Percentiles rank a stretch among this genome's conserved stretches.
These are phyloP conservation scores for Cheilosia vernalis DNA, from an alignment of 2,888 invertebrate genomes.

Conservation along the genomic window DNA sequence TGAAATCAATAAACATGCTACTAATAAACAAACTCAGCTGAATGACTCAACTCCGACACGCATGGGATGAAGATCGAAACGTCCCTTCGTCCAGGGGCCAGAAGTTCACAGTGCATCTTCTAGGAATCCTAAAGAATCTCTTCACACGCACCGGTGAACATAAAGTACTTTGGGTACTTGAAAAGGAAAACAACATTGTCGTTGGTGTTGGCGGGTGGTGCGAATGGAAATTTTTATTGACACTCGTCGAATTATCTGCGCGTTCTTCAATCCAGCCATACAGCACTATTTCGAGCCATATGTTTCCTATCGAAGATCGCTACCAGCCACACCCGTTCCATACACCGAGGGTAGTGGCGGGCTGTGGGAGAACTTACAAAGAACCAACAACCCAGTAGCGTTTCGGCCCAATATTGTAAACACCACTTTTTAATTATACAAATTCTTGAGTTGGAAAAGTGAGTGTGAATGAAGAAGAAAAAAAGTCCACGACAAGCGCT, in stretches of 20 bases:
- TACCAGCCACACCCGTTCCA: conserved; percentile 44
- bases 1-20: conserved; percentile 49
- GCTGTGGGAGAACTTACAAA: neutral
- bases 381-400: neutral
- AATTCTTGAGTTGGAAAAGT: conserved; percentile 27
- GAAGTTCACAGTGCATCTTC: conserved; percentile 48
- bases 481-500: conserved; percentile 18
- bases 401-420: conserved; percentile 41
- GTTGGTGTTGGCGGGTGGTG: neutral
- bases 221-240: conserved; percentile 57
- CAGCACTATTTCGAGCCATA: conserved; percentile 47
- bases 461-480: conserved; percentile 13
- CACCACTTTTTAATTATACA: conserved; percentile 56
- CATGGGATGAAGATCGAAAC: neutral
- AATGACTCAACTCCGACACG: conserved; percentile 40
- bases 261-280: conserved; percentile 33
- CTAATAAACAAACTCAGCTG: conserved; percentile 39
- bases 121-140: conserved; percentile 53
- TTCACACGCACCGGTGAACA: conserved; percentile 8
- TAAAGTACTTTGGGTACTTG: conserved; percentile 39
- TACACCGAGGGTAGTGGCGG: neutral
- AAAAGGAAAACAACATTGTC: conserved; percentile 17
- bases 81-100: neutral
- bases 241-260: conserved; percentile 44
- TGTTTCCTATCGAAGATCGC: conserved; percentile 41